Evolutionary conservation across 2,888 invertebrate species (phyloP).

Genomic region (Kuschelorhynchus macadamiae): DNA sequence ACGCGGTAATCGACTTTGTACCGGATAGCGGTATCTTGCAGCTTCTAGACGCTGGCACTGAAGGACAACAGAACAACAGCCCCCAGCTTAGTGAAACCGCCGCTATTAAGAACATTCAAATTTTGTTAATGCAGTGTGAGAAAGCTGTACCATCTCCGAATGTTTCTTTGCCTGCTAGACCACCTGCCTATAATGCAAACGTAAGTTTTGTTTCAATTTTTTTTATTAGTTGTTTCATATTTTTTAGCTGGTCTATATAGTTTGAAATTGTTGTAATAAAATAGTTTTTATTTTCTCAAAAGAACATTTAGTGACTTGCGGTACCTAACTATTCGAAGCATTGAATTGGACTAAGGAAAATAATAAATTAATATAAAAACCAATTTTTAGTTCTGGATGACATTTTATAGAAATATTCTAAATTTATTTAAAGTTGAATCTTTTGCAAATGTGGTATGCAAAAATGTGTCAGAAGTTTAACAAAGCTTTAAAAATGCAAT

Average conservation of each 20-base stretch:
- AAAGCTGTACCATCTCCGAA: slow-evolving; percentile 76
- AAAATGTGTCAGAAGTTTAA: too few relatives aligned
- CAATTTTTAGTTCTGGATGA: too few relatives aligned
- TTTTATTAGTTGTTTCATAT: background rate
- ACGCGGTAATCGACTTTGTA: slow-evolving; percentile 75
- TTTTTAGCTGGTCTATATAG: background rate
- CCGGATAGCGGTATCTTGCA: slow-evolving; percentile 70
- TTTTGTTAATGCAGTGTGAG: slow-evolving; percentile 91
- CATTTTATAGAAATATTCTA: too few relatives aligned
- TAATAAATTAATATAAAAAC: too few relatives aligned
- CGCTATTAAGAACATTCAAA: slow-evolving; percentile 91
- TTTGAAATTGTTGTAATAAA: too few relatives aligned
- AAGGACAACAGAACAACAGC: slow-evolving; percentile 60
- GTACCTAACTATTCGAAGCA: too few relatives aligned
- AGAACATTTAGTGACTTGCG: too few relatives aligned
- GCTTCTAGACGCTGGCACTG: slow-evolving; percentile 64
- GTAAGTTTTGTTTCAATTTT: slow-evolving; percentile 29
- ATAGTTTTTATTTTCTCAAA: too few relatives aligned
- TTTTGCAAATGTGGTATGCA: too few relatives aligned
- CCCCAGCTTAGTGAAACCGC: slow-evolving; percentile 77
- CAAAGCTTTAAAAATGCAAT: too few relatives aligned
- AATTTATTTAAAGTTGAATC: too few relatives aligned
- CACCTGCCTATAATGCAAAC: slow-evolving; percentile 57
- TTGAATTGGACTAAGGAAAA: too few relatives aligned
- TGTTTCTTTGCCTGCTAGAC: slow-evolving; percentile 71